A percentile compares a stretch with the other conserved stretches of the same genome.
Conservation (phyloP, 2,113 vertebrate species). For the Ceuthmochares aereus region DNA sequence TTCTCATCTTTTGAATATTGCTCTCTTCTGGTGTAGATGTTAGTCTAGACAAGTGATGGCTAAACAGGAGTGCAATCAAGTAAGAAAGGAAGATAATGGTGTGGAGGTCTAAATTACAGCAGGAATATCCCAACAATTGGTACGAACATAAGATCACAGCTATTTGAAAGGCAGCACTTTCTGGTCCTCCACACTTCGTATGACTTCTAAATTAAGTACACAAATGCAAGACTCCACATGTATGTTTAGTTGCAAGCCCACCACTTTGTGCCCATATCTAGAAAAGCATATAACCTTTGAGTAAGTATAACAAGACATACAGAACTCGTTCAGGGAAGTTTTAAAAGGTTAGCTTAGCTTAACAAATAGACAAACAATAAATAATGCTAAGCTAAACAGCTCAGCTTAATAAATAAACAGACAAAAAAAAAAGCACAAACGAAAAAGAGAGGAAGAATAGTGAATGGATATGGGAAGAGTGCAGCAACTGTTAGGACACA, state of each 20-base stretch:
- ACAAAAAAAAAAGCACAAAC: background rate
- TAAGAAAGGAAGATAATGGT: background rate
- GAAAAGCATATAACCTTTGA: background rate
- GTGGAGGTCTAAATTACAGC: background rate
- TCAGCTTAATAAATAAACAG: background rate
- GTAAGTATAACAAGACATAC: background rate
- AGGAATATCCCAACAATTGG: background rate
- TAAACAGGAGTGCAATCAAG: background rate
- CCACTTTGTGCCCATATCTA: too few relatives aligned
- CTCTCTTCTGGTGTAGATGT: background rate
- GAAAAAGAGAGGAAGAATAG: background rate
- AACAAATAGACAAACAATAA: background rate
- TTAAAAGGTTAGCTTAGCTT: background rate
- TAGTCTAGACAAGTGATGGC: background rate
- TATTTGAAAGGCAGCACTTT: background rate
- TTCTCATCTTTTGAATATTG: background rate
- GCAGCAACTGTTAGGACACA: background rate
- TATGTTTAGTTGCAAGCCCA: fast-evolving
- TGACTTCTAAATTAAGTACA: background rate
- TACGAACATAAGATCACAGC: background rate
- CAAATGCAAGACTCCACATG: background rate
- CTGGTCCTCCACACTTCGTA: background rate
- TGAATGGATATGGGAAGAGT: background rate
- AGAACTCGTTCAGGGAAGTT: background rate
- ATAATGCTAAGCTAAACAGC: too few relatives aligned